phyloP scores from a whole-genome alignment of 1,140 invertebrate species.

The Antheraea mylitta region DNA sequence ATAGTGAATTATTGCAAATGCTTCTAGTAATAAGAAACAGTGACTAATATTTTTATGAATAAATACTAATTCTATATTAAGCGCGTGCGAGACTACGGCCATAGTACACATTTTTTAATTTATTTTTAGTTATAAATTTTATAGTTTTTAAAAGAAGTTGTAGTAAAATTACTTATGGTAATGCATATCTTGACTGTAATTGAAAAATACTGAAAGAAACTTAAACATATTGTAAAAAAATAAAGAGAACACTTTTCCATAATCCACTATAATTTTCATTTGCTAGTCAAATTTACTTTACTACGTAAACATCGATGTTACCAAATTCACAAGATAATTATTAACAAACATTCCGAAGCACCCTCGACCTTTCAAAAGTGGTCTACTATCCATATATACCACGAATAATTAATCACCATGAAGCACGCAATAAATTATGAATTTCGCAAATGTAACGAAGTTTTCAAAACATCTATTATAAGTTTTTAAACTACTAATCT shows the following conservation, averaged over 20 bases:
- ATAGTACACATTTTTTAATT: no score
- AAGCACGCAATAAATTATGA: slow-evolving; percentile 4
- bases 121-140: no score
- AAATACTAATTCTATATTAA: no score
- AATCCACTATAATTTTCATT: slow-evolving; percentile 8
- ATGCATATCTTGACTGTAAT: no score
- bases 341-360: slow-evolving; percentile 14
- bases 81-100: no score
- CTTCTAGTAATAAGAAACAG: no score
- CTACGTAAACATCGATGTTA: slow-evolving; percentile 12
- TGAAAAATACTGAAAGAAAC: no score
- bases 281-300: not conserved
- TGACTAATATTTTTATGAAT: no score
- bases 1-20: no score
- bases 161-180: no score
- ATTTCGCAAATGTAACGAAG: not conserved
- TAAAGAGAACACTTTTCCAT: not conserved
- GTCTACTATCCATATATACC: not conserved
- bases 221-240: not conserved
- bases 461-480: not conserved
- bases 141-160: no score
- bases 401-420: slow-evolving; percentile 5
- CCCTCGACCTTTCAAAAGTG: not conserved
- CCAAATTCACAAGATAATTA: slow-evolving; percentile 15
- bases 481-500: not conserved